phyloP scores from a whole-genome alignment of 2,113 vertebrate species.

The Pogona vitticeps region DNA sequence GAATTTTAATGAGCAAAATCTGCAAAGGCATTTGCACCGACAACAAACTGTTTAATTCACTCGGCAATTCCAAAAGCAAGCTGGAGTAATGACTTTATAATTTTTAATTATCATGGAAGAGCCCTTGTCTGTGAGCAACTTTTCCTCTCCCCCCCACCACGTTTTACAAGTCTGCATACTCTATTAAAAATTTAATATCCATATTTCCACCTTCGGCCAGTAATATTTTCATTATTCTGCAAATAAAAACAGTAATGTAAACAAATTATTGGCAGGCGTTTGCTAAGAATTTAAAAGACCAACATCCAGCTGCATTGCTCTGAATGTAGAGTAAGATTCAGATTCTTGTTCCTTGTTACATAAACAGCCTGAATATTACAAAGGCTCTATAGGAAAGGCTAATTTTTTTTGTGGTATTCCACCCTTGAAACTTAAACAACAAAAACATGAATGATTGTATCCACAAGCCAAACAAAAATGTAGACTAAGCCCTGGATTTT shows the following conservation, averaged over 20 bases:
- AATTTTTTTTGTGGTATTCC: neutral
- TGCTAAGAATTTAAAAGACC: neutral
- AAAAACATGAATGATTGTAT: no score
- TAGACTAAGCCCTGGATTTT: neutral
- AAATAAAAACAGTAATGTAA: constrained; percentile 56
- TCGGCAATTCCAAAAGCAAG: constrained; percentile 58
- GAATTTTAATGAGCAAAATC: constrained; percentile 68
- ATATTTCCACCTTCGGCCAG: constrained; percentile 51
- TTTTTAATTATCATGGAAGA: constrained; percentile 60
- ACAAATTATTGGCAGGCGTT: constrained; percentile 29
- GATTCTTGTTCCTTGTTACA: neutral
- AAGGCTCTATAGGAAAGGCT: neutral
- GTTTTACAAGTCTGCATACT: constrained; percentile 44
- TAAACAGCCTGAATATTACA: neutral
- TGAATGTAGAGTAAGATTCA: neutral
- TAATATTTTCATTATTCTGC: constrained; percentile 62
- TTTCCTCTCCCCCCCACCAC: constrained; percentile 22
- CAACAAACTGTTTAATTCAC: constrained; percentile 57
- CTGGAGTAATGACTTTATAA: constrained; percentile 67
- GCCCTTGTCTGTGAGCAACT: constrained; percentile 40
- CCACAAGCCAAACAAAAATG: neutral
- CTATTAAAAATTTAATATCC: constrained; percentile 69
- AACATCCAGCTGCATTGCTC: neutral
- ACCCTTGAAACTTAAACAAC: no score
- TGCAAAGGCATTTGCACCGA: constrained; percentile 50